Base-by-base conservation (phyloP, 1,140 invertebrate genomes). In the Brachionus paranguensis region DNA sequence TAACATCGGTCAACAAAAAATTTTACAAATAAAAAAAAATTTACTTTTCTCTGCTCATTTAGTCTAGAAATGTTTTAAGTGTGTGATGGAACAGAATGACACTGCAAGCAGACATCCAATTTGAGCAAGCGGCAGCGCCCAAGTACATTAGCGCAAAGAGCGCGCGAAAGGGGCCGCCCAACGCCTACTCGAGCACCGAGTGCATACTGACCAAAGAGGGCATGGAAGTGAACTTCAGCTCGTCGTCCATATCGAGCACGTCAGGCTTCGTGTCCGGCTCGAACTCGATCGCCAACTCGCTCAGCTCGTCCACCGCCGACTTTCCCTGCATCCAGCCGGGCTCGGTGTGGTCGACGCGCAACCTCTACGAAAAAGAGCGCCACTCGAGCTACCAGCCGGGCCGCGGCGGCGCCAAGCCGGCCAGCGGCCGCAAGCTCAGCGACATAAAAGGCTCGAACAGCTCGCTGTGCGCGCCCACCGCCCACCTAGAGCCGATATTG, bases 221-320 rank as follows among this genome's bases (percentile, higher is more conserved):
- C 11, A 20, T 6, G 72, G 45, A 76, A 20, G 17, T 14, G 0
- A 53, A 76, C 27, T 50, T 50, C 24, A 76, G 43, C 24, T 76
- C 72, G 11, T 76, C 72, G 20, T 76, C 72, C 17, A 76, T 76
- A 37, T 50, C 72, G 27, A 76, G 43, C 17, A 76, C 72, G 27
- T 76, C 72, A 0, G 72, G 72, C 33, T 76, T 76, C n/a, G 72
- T 76, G 20, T 76, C 72, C 20, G 72, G 72, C 17, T 81, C 55
- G 11, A 64, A 41, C n/a, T 79, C 78, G 47, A 43, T 14, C 2
- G 11, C 47, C 17, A 78, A 78, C 17, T 79, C 76, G 41, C 17
- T 79, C 7, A 79, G 55, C 45, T 81, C 78, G 50, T 64, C 53
- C 12, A 81, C 78, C 27, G 45, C 41, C 78, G 64, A 68, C 33